These are phyloP conservation scores for Mohoua ochrocephala DNA, from an alignment of 2,113 vertebrate genomes.

Conservation along the genomic window DNA sequence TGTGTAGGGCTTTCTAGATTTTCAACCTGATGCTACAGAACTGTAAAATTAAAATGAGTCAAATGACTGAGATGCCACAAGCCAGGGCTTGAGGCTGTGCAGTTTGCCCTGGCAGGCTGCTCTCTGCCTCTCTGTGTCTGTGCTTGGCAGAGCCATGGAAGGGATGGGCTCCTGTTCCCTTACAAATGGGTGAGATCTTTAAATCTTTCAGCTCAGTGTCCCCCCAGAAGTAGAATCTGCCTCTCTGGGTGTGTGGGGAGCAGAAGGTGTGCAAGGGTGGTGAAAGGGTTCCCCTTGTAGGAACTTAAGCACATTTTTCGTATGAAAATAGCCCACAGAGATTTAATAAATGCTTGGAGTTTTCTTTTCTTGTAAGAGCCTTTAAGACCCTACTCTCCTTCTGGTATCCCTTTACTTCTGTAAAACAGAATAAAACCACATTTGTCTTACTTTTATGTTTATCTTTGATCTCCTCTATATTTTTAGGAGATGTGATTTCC, in stretches of 20 bases:
- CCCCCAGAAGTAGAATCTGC: neutral
- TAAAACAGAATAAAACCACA: neutral
- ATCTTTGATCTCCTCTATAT: neutral
- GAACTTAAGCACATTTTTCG: neutral
- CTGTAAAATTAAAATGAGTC: neutral
- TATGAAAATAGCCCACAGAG: neutral
- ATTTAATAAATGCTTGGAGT: neutral
- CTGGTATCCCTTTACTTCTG: neutral
- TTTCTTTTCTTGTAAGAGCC: neutral
- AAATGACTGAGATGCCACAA: neutral
- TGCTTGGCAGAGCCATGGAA: slow-evolving; percentile 19
- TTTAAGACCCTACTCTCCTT: neutral
- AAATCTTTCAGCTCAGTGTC: slow-evolving; percentile 13
- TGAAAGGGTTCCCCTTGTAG: neutral
- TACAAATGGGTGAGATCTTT: neutral
- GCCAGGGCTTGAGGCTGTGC: slow-evolving; percentile 26
- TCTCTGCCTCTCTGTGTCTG: neutral
- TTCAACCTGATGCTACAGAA: neutral
- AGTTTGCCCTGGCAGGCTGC: slow-evolving; percentile 41
- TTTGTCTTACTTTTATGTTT: neutral
- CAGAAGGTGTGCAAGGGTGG: neutral
- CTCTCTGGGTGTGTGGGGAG: neutral
- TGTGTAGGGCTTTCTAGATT: neutral
- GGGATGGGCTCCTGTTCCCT: slow-evolving; percentile 23
- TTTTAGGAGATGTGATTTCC: neutral